phyloP scores from a whole-genome alignment of 1,140 invertebrate genomes.

The Pteromalus puparum region DNA sequence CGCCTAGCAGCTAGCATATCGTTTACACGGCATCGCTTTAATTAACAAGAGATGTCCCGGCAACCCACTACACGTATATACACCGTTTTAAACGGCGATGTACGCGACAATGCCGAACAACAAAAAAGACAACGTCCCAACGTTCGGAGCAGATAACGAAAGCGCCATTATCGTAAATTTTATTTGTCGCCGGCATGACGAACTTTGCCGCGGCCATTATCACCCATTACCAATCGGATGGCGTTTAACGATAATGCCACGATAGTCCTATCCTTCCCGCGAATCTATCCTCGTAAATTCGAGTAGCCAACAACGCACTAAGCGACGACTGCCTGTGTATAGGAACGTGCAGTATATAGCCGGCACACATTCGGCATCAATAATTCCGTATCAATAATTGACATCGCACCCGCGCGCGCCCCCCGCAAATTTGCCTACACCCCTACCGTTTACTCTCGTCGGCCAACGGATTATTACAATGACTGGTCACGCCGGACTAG shows the following conservation, averaged over 20 bases:
- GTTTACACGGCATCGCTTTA: slow-evolving; percentile 28
- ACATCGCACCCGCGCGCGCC: neutral
- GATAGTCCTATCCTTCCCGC: neutral
- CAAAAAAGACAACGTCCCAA: neutral
- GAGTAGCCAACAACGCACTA: slow-evolving; percentile 20
- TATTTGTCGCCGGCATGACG: slow-evolving; percentile 21
- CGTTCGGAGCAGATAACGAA: neutral
- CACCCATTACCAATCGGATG: slow-evolving; percentile 41
- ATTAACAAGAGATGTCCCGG: slow-evolving; percentile 23
- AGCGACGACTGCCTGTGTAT: neutral
- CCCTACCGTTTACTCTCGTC: neutral
- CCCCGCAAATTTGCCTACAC: neutral
- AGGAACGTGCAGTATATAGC: neutral
- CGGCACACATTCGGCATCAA: neutral
- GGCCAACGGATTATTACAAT: slow-evolving; percentile 31
- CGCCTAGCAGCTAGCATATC: neutral
- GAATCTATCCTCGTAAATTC: slow-evolving; percentile 35
- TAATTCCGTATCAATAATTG: slow-evolving; percentile 47
- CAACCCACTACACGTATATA: no score
- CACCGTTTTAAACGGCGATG: neutral
- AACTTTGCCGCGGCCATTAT: slow-evolving; percentile 26
- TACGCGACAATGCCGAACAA: neutral
- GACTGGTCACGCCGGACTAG: neutral
- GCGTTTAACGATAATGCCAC: slow-evolving; percentile 44
- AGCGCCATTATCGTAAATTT: slow-evolving; percentile 40